A percentile compares a stretch with the other conserved stretches of the same genome.
Evolutionary conservation across 2,888 invertebrate species (phyloP).

Genomic region (Mesorhabditis sp.): DNA sequence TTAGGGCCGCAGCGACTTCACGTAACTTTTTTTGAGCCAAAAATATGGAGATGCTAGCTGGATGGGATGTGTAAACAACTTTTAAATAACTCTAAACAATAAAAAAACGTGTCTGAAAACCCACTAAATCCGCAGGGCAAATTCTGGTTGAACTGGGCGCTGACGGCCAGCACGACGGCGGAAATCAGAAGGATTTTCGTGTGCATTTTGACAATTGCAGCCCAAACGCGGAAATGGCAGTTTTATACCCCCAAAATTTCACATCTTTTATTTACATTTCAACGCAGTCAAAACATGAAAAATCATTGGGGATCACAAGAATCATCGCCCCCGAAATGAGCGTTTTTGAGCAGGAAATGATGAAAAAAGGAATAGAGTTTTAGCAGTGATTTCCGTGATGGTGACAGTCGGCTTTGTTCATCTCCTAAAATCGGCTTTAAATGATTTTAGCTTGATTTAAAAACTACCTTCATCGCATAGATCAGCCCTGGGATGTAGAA

Average conservation of each 20-base stretch:
- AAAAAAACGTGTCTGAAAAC: not conserved
- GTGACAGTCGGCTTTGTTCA: not conserved
- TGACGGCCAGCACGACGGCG: not conserved
- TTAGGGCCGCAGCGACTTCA: too few species aligned
- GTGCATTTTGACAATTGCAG: not conserved
- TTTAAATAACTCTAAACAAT: too few species aligned
- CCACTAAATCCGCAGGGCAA: not conserved
- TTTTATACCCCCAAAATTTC: too few species aligned
- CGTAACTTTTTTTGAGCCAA: too few species aligned
- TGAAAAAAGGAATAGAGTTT: not conserved
- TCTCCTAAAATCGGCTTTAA: not conserved
- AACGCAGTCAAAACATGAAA: too few species aligned
- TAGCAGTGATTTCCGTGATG: not conserved
- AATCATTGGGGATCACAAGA: too few species aligned
- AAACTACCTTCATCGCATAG: not conserved
- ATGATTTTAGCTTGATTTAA: not conserved
- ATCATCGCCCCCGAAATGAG: too few species aligned
- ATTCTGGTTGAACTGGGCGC: not conserved
- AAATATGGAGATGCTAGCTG: too few species aligned
- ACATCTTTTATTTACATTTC: too few species aligned
- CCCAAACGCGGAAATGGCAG: too few species aligned
- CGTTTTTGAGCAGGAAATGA: too few species aligned
- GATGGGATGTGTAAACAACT: too few species aligned
- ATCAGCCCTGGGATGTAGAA: not conserved
- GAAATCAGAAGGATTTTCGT: constrained; percentile 2